A percentile compares a stretch with the other conserved stretches of the same genome.
phyloP scores from a whole-genome alignment of 2,113 vertebrate genomes.

The Megaceryle maxima region DNA sequence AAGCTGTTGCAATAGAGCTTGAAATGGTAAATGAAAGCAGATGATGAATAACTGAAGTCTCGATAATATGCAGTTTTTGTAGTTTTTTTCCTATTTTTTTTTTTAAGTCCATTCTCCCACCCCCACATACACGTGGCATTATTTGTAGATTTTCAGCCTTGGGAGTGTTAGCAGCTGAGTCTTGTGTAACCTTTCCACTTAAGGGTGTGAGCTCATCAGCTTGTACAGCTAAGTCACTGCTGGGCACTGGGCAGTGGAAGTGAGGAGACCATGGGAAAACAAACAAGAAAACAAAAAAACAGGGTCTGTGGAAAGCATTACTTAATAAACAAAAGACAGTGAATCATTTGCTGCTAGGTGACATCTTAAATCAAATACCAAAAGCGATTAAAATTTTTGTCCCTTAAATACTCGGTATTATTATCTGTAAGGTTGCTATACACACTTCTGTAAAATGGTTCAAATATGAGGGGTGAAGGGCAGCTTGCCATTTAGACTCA shows the following conservation, averaged over 20 bases:
- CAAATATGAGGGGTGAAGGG: background rate
- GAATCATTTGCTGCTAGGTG: background rate
- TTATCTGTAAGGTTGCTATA: background rate
- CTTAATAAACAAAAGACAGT: background rate
- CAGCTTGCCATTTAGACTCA: background rate
- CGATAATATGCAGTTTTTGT: background rate
- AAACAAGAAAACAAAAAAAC: background rate
- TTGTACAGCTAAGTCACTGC: background rate
- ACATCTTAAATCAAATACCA: background rate
- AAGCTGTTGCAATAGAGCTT: background rate
- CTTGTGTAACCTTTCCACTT: background rate
- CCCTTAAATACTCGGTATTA: background rate
- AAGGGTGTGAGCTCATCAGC: background rate
- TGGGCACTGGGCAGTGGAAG: background rate
- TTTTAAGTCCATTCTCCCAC: background rate
- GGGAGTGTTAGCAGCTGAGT: conserved; percentile 1
- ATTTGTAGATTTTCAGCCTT: conserved; percentile 17
- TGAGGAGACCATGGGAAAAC: background rate
- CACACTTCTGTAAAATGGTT: background rate
- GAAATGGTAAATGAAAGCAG: conserved; percentile 18
- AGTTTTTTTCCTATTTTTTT: background rate
- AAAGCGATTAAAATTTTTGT: background rate
- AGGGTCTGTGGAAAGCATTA: background rate
- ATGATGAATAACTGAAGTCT: background rate
- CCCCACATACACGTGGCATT: conserved; percentile 3